These are phyloP conservation scores for Drosophila sulfurigaster DNA, from an alignment of 1,140 invertebrate genomes.

Conservation along the genomic window DNA sequence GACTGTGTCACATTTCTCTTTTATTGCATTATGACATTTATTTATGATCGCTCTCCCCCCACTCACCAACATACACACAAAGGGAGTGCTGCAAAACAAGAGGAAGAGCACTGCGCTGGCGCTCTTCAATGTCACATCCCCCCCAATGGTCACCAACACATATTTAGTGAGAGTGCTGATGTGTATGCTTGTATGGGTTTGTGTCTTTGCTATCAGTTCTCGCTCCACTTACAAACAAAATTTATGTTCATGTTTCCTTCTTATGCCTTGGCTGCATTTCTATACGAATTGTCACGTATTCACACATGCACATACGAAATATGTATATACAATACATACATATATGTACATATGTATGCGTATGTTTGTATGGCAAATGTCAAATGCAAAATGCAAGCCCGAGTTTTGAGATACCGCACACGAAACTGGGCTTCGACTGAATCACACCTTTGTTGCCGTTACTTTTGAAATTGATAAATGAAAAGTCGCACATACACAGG, in stretches of 20 bases:
- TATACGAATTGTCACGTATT: slow-evolving; percentile 67
- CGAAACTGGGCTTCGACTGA: slow-evolving; percentile 29
- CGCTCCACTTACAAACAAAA: slow-evolving; percentile 24
- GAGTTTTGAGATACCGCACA: slow-evolving; percentile 3
- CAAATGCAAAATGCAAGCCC: slow-evolving; percentile 31
- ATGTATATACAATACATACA: not conserved
- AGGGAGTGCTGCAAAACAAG: slow-evolving; percentile 18
- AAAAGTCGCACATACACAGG: slow-evolving; percentile 42
- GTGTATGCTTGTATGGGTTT: not conserved
- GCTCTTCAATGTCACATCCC: slow-evolving; percentile 22
- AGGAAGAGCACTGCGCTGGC: not conserved
- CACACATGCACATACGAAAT: slow-evolving; percentile 13
- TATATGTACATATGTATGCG: not conserved
- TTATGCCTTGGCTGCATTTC: slow-evolving; percentile 25
- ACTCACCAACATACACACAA: slow-evolving; percentile 26
- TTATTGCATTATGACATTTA: slow-evolving; percentile 80
- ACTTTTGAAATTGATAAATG: slow-evolving; percentile 61
- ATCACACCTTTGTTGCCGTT: slow-evolving; percentile 62
- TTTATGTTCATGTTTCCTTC: slow-evolving; percentile 59
- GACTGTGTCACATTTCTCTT: slow-evolving; percentile 69
- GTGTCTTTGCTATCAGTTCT: slow-evolving; percentile 40
- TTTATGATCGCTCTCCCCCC: slow-evolving; percentile 63
- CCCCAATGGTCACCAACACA: slow-evolving; percentile 20
- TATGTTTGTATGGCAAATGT: slow-evolving; percentile 33
- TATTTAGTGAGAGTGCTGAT: not conserved